Evolutionary conservation across 2,797 vertebrate species (phyloP).

Genomic region (Gobio occitaniae): DNA sequence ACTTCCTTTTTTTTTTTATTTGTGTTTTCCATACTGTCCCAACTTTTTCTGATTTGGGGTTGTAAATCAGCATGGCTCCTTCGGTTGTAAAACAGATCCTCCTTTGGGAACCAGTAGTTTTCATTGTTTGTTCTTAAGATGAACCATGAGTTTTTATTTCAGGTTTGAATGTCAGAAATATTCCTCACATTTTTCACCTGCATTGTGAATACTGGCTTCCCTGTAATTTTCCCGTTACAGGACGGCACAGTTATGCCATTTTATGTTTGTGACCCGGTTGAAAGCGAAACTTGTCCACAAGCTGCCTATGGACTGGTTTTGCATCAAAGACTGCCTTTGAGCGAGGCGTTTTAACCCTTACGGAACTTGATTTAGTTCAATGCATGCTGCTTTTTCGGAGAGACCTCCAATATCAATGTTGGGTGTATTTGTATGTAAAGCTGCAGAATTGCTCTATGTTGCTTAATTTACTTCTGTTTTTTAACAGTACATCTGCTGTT

Average conservation of each 20-base stretch:
- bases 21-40: background rate
- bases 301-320: background rate
- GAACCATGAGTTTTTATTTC: background rate
- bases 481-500: background rate
- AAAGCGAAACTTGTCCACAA: background rate
- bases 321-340: background rate
- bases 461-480: background rate
- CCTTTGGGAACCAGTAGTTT: background rate
- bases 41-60: background rate
- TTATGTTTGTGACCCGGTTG: background rate
- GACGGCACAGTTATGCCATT: background rate
- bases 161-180: conserved; percentile 3
- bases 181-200: background rate
- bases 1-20: background rate
- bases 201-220: background rate
- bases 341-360: background rate
- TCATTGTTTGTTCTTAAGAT: background rate
- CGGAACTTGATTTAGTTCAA: background rate
- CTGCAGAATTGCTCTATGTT: conserved; percentile 2
- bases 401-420: background rate
- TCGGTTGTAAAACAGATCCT: background rate
- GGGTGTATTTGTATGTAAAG: conserved; percentile 26
- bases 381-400: conserved; percentile 17
- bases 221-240: conserved; percentile 18
- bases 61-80: background rate